phyloP scores from a whole-genome alignment of 2,888 invertebrate species.

The Pachydiplax longipennis region DNA sequence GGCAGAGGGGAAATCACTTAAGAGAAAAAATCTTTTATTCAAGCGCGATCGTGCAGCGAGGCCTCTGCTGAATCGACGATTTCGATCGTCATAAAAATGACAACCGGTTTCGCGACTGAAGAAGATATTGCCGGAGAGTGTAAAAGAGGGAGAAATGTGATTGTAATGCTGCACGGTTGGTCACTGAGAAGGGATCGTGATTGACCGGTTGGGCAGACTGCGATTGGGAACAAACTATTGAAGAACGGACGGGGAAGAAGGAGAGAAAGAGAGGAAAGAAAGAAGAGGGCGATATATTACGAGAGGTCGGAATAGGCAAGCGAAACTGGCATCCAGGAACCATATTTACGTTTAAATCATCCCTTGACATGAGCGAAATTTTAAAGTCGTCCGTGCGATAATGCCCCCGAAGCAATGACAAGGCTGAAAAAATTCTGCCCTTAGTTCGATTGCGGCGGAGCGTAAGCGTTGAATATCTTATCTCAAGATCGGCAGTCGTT shows the following conservation, averaged over 20 bases:
- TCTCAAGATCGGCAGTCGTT: too few relatives aligned
- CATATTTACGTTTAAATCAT: too few relatives aligned
- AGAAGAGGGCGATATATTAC: too few relatives aligned
- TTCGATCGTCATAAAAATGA: slow-evolving; percentile 26
- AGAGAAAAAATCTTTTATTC: slow-evolving; percentile 1
- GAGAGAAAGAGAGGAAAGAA: too few relatives aligned
- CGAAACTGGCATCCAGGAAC: too few relatives aligned
- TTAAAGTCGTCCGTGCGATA: too few relatives aligned
- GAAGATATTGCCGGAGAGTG: slow-evolving; percentile 1
- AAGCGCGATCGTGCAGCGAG: background rate
- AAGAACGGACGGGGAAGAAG: background rate
- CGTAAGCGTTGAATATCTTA: too few relatives aligned
- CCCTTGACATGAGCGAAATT: too few relatives aligned
- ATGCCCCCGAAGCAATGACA: too few relatives aligned
- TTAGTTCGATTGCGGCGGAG: too few relatives aligned
- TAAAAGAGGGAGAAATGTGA: background rate
- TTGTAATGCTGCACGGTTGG: background rate
- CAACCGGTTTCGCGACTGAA: slow-evolving; percentile 15
- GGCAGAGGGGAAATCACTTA: background rate
- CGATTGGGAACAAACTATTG: slow-evolving; percentile 19
- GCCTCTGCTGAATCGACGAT: background rate
- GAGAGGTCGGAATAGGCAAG: too few relatives aligned
- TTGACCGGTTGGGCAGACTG: slow-evolving; percentile 31
- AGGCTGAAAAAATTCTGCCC: too few relatives aligned
- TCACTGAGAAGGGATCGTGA: slow-evolving; percentile 3